Base-by-base conservation (phyloP, 2,888 invertebrate genomes). In the Podabrus alpinus region DNA sequence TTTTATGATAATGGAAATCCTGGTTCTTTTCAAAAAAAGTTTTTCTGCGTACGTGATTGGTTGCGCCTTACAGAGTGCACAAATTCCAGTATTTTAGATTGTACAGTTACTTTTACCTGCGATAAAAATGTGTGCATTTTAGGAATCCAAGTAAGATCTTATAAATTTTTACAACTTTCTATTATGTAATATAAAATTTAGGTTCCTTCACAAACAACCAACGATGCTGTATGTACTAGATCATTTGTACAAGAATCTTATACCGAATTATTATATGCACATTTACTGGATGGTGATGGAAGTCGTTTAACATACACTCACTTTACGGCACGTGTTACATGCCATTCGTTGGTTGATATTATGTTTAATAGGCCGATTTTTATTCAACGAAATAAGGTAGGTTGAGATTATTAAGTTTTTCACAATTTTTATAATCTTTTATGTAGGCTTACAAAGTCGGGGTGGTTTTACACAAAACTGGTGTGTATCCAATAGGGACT, bases 271-370 rank as follows among this genome's bases (percentile, higher is more conserved):
- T 88, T 95, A 68, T 95, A 95, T 85, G 94, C 95, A 15, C 94
- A 95, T 87, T 89, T 95, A 74, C 89, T 94, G 82, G 95, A 95
- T 87, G 92, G 92, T 19, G 94, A 94, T 86, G 94, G 94, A 5
- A 93, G 93, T 67, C 89, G 95, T 4, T 90, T 95, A 81, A 94
- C 95, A 0, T 95, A 95, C 87, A 94, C 94, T 0, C 95, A 95
- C 87, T 95, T 93, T 84, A 94, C 94, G 68, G 93, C 92, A 79
- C 90, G 94, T 79, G 95, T 94, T 77, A 90, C 91, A n/a, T 93
- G 91, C 86, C 90, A 92, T 16, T 92, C 92, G 21, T 88, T 94
- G 80, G 90, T 95, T 72, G 95, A 95, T 87, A 93, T 95, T 81
- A 92, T 92, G 79, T 95, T 95, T 86, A 94, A 95, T 88, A 88